phyloP scores from a whole-genome alignment of 2,888 invertebrate genomes.

The Tenthredo mesomela region DNA sequence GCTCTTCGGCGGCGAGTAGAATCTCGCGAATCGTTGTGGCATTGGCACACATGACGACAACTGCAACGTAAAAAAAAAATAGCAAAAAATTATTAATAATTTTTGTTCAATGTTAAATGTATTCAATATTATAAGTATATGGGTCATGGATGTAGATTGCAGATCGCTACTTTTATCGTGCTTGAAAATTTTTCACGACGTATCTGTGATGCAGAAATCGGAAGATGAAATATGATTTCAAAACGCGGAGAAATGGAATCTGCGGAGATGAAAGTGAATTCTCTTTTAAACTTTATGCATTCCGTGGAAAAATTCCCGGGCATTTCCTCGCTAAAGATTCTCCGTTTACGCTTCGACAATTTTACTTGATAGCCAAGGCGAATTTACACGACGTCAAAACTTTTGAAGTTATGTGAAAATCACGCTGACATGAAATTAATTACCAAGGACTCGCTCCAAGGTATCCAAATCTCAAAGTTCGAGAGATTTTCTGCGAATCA shows the following conservation, averaged over 20 bases:
- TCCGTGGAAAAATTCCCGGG: not conserved
- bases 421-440: conserved; percentile 9
- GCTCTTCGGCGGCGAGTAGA: conserved; percentile 94
- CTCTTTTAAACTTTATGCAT: conserved; percentile 11
- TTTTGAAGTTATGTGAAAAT: conserved; percentile 23
- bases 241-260: conserved; percentile 1
- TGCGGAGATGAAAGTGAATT: not conserved
- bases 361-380: not conserved
- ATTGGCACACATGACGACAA: conserved; percentile 96
- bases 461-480: not conserved
- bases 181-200: not conserved
- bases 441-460: conserved; percentile 5
- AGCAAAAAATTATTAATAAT: not conserved
- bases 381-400: conserved; percentile 20
- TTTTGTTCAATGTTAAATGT: not conserved
- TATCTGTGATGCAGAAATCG: not conserved
- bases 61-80: conserved; percentile 82
- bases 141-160: not conserved
- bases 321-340: not conserved
- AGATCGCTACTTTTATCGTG: conserved; percentile 10
- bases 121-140: too few species aligned
- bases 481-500: not conserved
- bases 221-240: not conserved
- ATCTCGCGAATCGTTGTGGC: conserved; percentile 94
- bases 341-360: conserved; percentile 6